These are phyloP conservation scores for Lates calcarifer DNA, from an alignment of 2,113 vertebrate genomes.

Conservation along the genomic window DNA sequence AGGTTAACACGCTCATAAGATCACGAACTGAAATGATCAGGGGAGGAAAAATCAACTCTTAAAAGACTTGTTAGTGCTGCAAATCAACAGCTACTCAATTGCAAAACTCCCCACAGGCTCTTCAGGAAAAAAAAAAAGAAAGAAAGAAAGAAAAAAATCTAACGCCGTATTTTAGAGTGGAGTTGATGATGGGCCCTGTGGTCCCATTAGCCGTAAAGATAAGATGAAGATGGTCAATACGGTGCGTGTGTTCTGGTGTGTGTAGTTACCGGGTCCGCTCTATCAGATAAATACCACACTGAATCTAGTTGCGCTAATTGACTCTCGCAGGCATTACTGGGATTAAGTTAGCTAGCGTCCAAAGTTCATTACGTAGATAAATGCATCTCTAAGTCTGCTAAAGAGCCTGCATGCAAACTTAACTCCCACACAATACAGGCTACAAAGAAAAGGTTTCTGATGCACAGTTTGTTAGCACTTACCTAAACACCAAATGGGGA, in stretches of 20 bases:
- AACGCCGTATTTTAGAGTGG: constrained; percentile 54
- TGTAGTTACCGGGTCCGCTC: constrained; percentile 67
- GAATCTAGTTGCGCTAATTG: constrained; percentile 83
- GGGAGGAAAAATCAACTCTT: constrained; percentile 60
- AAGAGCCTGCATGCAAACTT: constrained; percentile 74
- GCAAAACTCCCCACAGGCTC: constrained; percentile 72
- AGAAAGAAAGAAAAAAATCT: constrained; percentile 23
- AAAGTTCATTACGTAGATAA: constrained; percentile 86
- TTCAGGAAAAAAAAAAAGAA: constrained; percentile 1
- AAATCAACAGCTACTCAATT: constrained; percentile 81
- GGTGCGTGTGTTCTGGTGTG: constrained; percentile 51
- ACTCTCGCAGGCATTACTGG: constrained; percentile 85
- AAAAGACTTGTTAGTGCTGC: constrained; percentile 71
- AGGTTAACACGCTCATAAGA: constrained; percentile 64
- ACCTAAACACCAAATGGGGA: not conserved
- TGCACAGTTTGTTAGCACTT: constrained; percentile 27
- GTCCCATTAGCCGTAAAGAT: constrained; percentile 78
- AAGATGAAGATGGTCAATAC: constrained; percentile 79
- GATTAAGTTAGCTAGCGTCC: constrained; percentile 84
- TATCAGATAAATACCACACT: constrained; percentile 80
- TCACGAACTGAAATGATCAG: constrained; percentile 52
- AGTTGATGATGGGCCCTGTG: constrained; percentile 77
- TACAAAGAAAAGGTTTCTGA: constrained; percentile 26
- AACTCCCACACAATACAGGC: constrained; percentile 62
- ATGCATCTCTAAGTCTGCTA: constrained; percentile 81